These are phyloP conservation scores for Octodon degus DNA, from an alignment of 2,113 vertebrate genomes.

Conservation along the genomic window DNA sequence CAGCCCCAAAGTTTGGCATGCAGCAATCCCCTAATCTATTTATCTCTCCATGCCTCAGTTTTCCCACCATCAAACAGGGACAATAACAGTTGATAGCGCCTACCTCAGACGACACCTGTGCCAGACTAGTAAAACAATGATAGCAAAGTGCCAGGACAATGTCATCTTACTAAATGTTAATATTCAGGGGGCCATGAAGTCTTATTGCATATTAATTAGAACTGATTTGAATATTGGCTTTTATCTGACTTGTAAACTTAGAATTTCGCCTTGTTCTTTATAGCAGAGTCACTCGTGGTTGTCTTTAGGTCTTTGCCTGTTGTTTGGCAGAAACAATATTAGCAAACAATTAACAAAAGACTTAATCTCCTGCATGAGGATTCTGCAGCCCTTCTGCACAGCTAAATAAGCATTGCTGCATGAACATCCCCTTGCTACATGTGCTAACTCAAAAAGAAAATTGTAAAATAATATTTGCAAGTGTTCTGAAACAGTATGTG, in stretches of 20 bases:
- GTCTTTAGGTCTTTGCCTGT: slow-evolving; percentile 58
- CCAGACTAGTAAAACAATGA: neutral
- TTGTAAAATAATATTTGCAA: neutral
- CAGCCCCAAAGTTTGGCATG: neutral
- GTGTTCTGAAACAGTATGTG: neutral
- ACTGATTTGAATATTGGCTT: slow-evolving; percentile 59
- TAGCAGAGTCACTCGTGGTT: slow-evolving; percentile 40
- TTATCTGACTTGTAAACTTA: slow-evolving; percentile 34
- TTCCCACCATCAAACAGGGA: slow-evolving; percentile 34
- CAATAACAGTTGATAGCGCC: neutral
- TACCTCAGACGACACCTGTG: neutral
- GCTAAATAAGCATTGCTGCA: neutral
- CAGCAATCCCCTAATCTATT: neutral
- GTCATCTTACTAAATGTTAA: neutral
- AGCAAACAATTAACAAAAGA: slow-evolving; percentile 72
- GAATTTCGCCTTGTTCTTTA: slow-evolving; percentile 61
- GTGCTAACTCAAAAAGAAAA: neutral
- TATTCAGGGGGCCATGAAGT: neutral
- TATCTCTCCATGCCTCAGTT: slow-evolving; percentile 24
- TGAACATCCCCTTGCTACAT: neutral
- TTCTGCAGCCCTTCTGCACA: neutral
- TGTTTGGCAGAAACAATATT: slow-evolving; percentile 64
- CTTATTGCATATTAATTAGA: slow-evolving; percentile 43
- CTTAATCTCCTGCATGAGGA: neutral
- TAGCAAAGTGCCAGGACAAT: neutral